phyloP scores from a whole-genome alignment of 2,888 invertebrate species.

The Drosophila meridiana region DNA sequence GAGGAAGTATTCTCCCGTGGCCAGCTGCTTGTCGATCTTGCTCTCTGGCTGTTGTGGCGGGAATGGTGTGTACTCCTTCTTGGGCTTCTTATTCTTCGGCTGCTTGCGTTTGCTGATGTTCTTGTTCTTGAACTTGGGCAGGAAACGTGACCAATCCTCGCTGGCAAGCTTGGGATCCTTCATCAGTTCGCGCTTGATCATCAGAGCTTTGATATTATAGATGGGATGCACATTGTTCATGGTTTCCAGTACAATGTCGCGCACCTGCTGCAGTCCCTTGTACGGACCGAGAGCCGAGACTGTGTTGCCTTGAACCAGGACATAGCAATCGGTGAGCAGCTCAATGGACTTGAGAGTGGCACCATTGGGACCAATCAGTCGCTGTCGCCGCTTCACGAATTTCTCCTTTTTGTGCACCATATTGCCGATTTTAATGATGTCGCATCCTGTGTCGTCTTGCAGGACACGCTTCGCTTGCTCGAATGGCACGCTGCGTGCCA shows the following conservation, averaged over 20 bases:
- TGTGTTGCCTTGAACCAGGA: slow-evolving; percentile 98
- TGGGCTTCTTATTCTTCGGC: slow-evolving; percentile 94
- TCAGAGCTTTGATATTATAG: slow-evolving; percentile 98
- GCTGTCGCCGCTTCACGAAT: slow-evolving; percentile 96
- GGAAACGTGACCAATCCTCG: slow-evolving; percentile 98
- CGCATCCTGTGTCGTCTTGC: slow-evolving; percentile 96
- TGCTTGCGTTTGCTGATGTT: slow-evolving; percentile 95
- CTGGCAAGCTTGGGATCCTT: slow-evolving; percentile 96
- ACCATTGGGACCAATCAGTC: slow-evolving; percentile 98
- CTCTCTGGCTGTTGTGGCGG: slow-evolving; percentile 97
- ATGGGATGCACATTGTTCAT: slow-evolving; percentile 99
- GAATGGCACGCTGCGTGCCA: slow-evolving; percentile 97
- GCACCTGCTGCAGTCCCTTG: slow-evolving; percentile 93
- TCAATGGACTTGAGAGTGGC: slow-evolving; percentile 99
- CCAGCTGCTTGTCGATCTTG: slow-evolving; percentile 96
- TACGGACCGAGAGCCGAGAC: slow-evolving; percentile 98
- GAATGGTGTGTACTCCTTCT: slow-evolving; percentile 98
- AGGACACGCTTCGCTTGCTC: slow-evolving; percentile 96
- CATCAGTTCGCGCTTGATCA: slow-evolving; percentile 98
- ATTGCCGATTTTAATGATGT: slow-evolving; percentile 98
- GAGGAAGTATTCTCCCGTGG: slow-evolving; percentile 98
- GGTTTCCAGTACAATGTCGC: slow-evolving; percentile 96
- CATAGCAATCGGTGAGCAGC: slow-evolving; percentile 97
- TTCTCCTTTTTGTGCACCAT: slow-evolving; percentile 96
- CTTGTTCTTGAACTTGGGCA: slow-evolving; percentile 96